Percentiles rank a stretch among this genome's conserved stretches.
Conservation (phyloP, 2,888 invertebrate species). For the Phanerotoma sp. region DNA sequence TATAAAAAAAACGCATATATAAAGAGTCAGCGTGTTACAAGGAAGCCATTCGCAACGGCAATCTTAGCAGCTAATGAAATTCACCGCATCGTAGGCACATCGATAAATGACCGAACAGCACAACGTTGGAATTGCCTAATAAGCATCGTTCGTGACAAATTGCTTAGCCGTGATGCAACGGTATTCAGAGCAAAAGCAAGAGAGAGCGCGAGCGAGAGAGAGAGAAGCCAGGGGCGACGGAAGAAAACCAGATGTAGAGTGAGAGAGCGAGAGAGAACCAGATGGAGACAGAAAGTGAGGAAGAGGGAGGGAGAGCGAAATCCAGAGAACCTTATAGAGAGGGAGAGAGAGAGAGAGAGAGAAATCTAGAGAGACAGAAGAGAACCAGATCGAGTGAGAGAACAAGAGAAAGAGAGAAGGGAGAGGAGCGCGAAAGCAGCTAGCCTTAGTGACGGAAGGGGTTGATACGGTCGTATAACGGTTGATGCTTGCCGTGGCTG, state of each 20-base stretch:
- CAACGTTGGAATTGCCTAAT: conserved; percentile 54
- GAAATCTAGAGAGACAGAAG: too few species aligned
- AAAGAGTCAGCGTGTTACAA: neutral
- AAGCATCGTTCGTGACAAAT: conserved; percentile 56
- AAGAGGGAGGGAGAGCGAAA: conserved; percentile 26
- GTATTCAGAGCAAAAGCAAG: conserved; percentile 43
- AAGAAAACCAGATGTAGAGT: too few species aligned
- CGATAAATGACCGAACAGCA: conserved; percentile 51
- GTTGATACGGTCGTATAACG: conserved; percentile 30
- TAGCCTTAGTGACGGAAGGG: conserved; percentile 14
- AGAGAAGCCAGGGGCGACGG: too few species aligned
- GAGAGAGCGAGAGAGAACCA: too few species aligned
- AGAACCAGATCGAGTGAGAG: too few species aligned
- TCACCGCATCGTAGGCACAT: conserved; percentile 49
- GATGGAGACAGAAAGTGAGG: too few species aligned
- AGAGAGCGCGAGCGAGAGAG: conserved; percentile 14
- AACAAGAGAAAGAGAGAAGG: too few species aligned
- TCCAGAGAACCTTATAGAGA: conserved; percentile 44
- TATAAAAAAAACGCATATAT: too few species aligned
- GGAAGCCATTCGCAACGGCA: conserved; percentile 24
- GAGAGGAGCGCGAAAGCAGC: too few species aligned
- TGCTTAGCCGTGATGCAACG: conserved; percentile 51
- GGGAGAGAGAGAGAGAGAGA: conserved; percentile 33
- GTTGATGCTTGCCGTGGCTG: conserved; percentile 25
- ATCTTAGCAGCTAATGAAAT: conserved; percentile 51